Conservation (phyloP, 2,797 vertebrate genomes). For the Yasuhikotakia modesta region DNA sequence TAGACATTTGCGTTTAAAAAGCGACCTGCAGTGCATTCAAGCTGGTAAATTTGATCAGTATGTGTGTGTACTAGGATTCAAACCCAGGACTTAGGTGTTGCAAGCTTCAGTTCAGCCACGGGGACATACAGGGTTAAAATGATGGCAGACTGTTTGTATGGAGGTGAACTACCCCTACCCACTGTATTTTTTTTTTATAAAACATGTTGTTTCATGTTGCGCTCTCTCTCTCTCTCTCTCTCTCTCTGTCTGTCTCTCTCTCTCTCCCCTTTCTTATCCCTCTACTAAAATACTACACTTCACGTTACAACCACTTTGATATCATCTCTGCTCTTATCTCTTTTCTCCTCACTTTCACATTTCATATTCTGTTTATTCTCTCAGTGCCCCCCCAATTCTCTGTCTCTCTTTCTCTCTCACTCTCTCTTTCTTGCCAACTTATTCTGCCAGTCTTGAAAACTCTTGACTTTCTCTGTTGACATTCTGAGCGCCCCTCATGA, state of each 20-base stretch:
- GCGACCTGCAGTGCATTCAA: neutral
- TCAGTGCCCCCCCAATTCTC: neutral
- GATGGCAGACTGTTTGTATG: neutral
- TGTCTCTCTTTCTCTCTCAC: neutral
- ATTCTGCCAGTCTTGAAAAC: neutral
- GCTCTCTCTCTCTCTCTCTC: slow-evolving; percentile 5
- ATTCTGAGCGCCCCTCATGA: neutral
- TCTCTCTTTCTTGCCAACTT: neutral
- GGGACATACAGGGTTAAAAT: neutral
- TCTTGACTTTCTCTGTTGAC: neutral
- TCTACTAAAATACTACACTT: slow-evolving; percentile 12
- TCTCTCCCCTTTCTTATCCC: neutral
- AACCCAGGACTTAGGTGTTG: neutral
- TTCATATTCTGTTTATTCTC: slow-evolving; percentile 30
- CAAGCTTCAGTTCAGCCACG: neutral
- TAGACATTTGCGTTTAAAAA: neutral
- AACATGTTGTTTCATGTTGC: neutral
- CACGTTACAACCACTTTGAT: slow-evolving; percentile 26
- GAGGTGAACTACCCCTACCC: neutral
- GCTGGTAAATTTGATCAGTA: neutral
- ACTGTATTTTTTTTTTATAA: neutral
- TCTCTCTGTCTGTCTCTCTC: neutral
- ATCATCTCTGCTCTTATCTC: slow-evolving; percentile 16
- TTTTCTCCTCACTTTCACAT: slow-evolving; percentile 17
- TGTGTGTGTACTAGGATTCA: neutral